Evolutionary conservation across 2,113 vertebrate species (phyloP), one percentile per base, ranked within the genome.

Genomic region (Microcebus griseorufus): DNA sequence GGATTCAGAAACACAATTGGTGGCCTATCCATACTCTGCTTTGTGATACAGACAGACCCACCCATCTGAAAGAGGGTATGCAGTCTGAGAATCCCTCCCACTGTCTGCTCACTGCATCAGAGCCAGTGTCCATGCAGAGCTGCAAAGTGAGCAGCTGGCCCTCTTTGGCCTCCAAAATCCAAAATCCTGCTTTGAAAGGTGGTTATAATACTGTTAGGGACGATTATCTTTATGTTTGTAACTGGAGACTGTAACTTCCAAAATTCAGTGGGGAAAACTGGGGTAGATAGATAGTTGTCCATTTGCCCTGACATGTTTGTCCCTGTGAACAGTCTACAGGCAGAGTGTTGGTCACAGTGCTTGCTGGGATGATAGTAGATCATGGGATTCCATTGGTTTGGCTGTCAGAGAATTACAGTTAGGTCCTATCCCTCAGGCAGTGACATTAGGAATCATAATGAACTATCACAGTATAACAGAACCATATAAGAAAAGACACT

Each of bases 1-100:
- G 76, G 65, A 93, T 72, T 81, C n/a, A 87, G 88, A 95, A 83
- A 93, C 88, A 83, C 23, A 69, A 32, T 3, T 22, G 32, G 70
- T 80, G 51, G 48, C 60, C 51, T 48, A 12, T 22, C 23, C 29
- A n/a, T 83, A 60, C 27, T 69, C 62, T 78, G 16, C 22, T 60
- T 70, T 65, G 13, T 48, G 45, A 37, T 17, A 60, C 29, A 34
- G 5, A 90, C 45, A 91, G 79, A 82, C 12, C 12, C 9, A 42
- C 39, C 5, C 23, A 34, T 12, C n/a, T 65, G n/a, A 53, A 67
- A 34, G 48, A 45, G 87, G 42, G 55, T 5, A 42, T 65, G 6
- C 65, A 48, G 14, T 34, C 17, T 81, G 53, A 67, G 22, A 6
- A 72, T 25, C 67, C 22, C 42, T 87, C 37, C 42, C 34, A 34